Conservation (phyloP, 2,888 invertebrate genomes). For the Deroplatys truncata region DNA sequence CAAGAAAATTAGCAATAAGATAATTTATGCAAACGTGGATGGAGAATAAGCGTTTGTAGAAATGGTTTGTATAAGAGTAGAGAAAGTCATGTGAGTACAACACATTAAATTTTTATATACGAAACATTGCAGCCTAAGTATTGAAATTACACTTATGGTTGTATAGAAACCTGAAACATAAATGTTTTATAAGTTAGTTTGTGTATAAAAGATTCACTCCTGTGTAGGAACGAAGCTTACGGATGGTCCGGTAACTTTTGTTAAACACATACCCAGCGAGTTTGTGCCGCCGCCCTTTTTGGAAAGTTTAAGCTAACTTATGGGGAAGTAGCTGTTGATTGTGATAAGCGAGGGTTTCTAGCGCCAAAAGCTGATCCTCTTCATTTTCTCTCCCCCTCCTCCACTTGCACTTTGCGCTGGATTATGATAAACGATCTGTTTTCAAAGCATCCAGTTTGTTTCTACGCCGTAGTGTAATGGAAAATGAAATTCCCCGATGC, state of each 20-base stretch:
- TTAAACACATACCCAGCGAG: not conserved
- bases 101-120: too few species aligned
- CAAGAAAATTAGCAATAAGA: too few species aligned
- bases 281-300: not conserved
- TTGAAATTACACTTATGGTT: too few species aligned
- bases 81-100: too few species aligned
- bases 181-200: too few species aligned
- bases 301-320: not conserved
- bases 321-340: not conserved
- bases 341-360: not conserved
- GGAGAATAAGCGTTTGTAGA: too few species aligned
- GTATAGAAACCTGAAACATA: too few species aligned
- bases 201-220: not conserved
- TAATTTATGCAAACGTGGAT: too few species aligned
- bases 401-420: not conserved
- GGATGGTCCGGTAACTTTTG: not conserved
- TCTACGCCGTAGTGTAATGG: not conserved
- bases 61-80: too few species aligned
- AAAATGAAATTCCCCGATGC: not conserved
- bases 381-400: not conserved
- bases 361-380: not conserved
- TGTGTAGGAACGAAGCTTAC: not conserved
- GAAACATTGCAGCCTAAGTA: too few species aligned
- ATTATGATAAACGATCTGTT: not conserved
- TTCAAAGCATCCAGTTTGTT: not conserved